Evolutionary conservation across 2,888 invertebrate genomes (phyloP).

Genomic region (Lepetodrilus schrolli): DNA sequence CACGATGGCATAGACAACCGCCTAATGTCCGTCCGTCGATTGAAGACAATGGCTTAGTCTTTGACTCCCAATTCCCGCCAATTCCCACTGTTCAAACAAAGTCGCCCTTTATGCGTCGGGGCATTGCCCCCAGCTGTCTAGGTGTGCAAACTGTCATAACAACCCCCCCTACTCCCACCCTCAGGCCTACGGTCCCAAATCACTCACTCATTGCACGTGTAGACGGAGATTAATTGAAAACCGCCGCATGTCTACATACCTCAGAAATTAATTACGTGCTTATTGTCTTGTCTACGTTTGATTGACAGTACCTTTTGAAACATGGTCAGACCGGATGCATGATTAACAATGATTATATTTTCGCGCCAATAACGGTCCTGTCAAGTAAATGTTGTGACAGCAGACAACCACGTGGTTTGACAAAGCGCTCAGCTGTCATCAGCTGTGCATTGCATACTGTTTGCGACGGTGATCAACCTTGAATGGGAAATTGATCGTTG

Average conservation of each 20-base stretch:
- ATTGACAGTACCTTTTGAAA: neutral
- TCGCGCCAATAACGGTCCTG: constrained; percentile 9
- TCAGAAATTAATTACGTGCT: neutral
- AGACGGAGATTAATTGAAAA: constrained; percentile 19
- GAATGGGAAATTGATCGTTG: no score
- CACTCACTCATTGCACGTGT: neutral
- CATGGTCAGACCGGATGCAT: neutral
- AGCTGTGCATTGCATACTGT: neutral
- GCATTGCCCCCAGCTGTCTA: neutral
- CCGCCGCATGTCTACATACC: neutral
- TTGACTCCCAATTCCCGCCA: constrained; percentile 13
- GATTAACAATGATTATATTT: constrained; percentile 13
- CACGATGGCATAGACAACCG: no score
- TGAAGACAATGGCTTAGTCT: no score
- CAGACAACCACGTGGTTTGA: neutral
- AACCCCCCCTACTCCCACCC: neutral
- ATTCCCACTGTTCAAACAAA: constrained; percentile 22
- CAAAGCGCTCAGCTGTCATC: constrained; percentile 2
- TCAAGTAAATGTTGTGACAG: constrained; percentile 18
- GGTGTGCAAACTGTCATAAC: neutral
- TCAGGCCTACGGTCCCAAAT: no score
- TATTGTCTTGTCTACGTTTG: constrained; percentile 9
- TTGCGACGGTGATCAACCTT: no score
- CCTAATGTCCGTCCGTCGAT: no score
- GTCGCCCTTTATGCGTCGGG: no score